Percentiles rank a stretch among this genome's conserved stretches.
These are phyloP conservation scores for Prochilodus magdalenae DNA, from an alignment of 2,113 vertebrate species.

Conservation along the genomic window DNA sequence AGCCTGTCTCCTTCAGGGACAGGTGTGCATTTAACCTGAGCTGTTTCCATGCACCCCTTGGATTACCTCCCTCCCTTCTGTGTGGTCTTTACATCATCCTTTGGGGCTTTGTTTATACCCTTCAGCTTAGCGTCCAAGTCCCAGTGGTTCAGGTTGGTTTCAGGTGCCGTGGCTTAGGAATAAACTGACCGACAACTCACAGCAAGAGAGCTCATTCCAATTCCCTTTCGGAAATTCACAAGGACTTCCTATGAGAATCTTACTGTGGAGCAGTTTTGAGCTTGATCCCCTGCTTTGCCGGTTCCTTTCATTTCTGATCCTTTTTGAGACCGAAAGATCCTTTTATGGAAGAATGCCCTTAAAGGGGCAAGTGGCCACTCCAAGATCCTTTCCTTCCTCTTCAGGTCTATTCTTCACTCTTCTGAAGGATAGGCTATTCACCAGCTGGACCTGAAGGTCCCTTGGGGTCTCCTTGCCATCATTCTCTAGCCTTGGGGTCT, in stretches of 20 bases:
- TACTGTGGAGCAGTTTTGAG: neutral
- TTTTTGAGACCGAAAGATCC: constrained; percentile 24
- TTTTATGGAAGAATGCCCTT: constrained; percentile 22
- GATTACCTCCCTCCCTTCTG: constrained; percentile 40
- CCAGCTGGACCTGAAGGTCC: constrained; percentile 13
- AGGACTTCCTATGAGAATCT: neutral
- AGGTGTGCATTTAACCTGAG: constrained; percentile 36
- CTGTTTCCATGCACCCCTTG: constrained; percentile 36
- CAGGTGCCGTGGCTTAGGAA: constrained; percentile 13
- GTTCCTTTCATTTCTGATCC: constrained; percentile 35
- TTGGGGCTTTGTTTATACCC: constrained; percentile 11
- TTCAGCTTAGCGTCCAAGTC: constrained; percentile 10
- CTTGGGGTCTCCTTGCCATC: constrained; percentile 12
- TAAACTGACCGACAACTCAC: constrained; percentile 7
- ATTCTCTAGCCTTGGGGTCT: constrained; percentile 2
- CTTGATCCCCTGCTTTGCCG: neutral
- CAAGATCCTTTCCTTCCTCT: constrained; percentile 16
- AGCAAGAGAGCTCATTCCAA: neutral
- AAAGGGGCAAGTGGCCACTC: constrained; percentile 30
- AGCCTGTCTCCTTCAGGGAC: constrained; percentile 25
- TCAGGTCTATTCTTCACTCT: constrained; percentile 2
- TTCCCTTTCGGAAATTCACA: neutral
- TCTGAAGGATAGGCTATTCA: neutral
- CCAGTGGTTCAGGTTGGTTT: constrained; percentile 21
- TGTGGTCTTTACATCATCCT: neutral